Percentiles rank a stretch among this genome's conserved stretches.
Evolutionary conservation across 2,888 invertebrate genomes (phyloP).

Genomic region (Griposia aprilina): DNA sequence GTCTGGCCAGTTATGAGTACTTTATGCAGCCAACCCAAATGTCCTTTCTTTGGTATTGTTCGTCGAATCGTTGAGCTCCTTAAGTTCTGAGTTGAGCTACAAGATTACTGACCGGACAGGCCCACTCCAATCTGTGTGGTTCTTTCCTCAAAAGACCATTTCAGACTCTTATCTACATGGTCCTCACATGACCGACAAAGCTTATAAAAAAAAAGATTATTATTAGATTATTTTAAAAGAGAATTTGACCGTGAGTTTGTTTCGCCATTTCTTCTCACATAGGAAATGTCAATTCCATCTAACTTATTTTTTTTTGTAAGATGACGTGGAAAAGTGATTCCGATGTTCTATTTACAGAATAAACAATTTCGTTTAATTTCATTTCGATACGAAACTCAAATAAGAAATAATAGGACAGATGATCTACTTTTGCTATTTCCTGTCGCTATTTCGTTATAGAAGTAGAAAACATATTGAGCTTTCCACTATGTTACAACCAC

Average conservation of each 20-base stretch:
- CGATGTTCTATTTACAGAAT: background rate
- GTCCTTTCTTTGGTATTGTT: background rate
- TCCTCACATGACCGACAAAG: background rate
- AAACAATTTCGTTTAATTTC: background rate
- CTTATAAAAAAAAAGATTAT: too few relatives aligned
- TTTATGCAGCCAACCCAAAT: background rate
- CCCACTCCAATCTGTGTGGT: background rate
- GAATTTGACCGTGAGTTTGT: too few relatives aligned
- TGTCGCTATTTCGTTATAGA: background rate
- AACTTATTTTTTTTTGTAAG: background rate
- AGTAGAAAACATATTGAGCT: background rate
- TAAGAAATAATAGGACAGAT: background rate
- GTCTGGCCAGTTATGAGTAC: background rate
- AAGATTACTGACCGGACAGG: background rate
- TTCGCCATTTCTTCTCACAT: background rate
- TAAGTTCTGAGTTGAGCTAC: background rate
- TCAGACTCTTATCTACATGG: background rate
- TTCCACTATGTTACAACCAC: constrained; percentile 1
- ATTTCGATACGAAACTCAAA: background rate
- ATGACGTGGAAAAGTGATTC: background rate
- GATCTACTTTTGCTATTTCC: background rate
- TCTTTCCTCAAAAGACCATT: background rate
- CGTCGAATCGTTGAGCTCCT: background rate
- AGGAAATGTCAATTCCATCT: background rate
- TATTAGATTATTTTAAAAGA: too few relatives aligned